Base-by-base conservation (phyloP, 2,888 invertebrate genomes). In the Orchestes rusci region DNA sequence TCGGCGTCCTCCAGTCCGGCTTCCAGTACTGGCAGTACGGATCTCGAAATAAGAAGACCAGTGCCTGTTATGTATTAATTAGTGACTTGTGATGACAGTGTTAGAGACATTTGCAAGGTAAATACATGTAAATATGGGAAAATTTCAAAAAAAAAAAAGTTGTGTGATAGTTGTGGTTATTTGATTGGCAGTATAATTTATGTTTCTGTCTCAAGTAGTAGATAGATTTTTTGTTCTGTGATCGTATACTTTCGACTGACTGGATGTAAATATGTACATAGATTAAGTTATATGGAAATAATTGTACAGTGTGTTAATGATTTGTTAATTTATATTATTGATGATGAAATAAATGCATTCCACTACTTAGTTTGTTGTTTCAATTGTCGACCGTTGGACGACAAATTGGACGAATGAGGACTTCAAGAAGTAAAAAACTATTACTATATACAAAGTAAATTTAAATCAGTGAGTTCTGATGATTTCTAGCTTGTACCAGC, bases 11-110 rank as follows among this genome's bases (percentile, higher is more conserved):
- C 68, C 34, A 69, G 68, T 59, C 69, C 70, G 1, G 64, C 66
- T 3, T 65, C 68, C 16, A 69, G 67, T 56, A 67, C 70, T 5
- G 62, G 64, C 45, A 61, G 63, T 57, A 56, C 61, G 23, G 68
- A 69, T 47, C 49, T 68, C 51, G 70, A 80, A 59, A 72, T 82
- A 3, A 68, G 82, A 60, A 76, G 82, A 69, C 80, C 82, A 1
- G 80, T 83, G 27, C 76, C 82, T 46, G 82, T 84, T 56, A 79
- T 82, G 70, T 81, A 79, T 72, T 83, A 77, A 59, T 61, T n/a
- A 33, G 27, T 31, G 18, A 34, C 34, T 17, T 17, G 12, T 34
- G 19, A 19, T 34, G 34, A 34, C 12, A 17, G 17, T 17, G 10
- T 13, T 17, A 34, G 32, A 7, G 23, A 23, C 8, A 23, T 7